phyloP scores from a whole-genome alignment of 2,113 vertebrate genomes.

The Halichoeres trimaculatus region DNA sequence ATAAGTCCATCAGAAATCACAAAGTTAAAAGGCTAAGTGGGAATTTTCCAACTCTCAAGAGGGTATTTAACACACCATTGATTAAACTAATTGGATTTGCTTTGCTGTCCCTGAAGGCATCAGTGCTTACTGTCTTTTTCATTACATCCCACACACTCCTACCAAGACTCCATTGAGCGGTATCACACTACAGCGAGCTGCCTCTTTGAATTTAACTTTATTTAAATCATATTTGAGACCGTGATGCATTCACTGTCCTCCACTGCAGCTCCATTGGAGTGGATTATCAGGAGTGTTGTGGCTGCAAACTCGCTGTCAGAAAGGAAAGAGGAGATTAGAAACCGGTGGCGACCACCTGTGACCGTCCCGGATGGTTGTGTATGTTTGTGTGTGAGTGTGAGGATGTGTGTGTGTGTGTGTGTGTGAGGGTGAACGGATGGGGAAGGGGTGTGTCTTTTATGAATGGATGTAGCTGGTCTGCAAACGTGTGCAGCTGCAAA shows the following conservation, averaged over 20 bases:
- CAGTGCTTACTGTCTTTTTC: constrained; percentile 37
- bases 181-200: too few relatives aligned
- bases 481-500: background rate
- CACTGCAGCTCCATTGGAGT: background rate
- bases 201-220: background rate
- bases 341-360: constrained; percentile 43
- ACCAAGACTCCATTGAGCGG: background rate
- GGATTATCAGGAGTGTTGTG: constrained; percentile 17
- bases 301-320: background rate
- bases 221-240: background rate
- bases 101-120: constrained; percentile 14
- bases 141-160: background rate
- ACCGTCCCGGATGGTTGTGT: constrained; percentile 14
- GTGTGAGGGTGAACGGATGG: constrained; percentile 15
- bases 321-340: constrained; percentile 1
- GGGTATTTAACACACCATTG: constrained; percentile 54
- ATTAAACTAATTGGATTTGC: constrained; percentile 65
- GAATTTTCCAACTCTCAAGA: constrained; percentile 28
- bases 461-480: constrained; percentile 57
- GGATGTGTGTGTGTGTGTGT: constrained; percentile 3
- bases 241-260: background rate
- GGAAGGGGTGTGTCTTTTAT: constrained; percentile 62
- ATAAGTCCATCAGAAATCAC: background rate
- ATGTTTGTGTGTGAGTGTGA: constrained; percentile 12
- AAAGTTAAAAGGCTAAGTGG: background rate